Percentiles rank a stretch among this genome's conserved stretches.
These are phyloP conservation scores for Leuctra nigra DNA, from an alignment of 2,888 invertebrate species.

Conservation along the genomic window DNA sequence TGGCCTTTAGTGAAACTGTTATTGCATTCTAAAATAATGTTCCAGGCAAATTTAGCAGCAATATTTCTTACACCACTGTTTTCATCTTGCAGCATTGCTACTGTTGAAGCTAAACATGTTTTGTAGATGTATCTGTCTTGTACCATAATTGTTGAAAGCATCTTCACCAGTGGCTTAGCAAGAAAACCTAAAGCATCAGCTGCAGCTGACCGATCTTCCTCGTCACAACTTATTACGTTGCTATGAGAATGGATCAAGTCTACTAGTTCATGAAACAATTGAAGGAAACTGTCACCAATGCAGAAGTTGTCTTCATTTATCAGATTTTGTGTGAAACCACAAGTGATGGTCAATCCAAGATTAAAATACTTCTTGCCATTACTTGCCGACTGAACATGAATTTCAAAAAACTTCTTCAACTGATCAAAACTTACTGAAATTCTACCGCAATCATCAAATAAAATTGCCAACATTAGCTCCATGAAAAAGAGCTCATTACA, in stretches of 20 bases:
- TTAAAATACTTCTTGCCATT: constrained; percentile 12
- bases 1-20: no score
- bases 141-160: constrained; percentile 9
- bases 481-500: not conserved
- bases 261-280: constrained; percentile 8
- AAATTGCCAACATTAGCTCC: not conserved
- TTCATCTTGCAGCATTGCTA: constrained; percentile 50
- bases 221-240: constrained; percentile 27
- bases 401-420: not conserved
- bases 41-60: constrained; percentile 34
- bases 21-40: no score
- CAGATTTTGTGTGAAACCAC: not conserved
- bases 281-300: not conserved
- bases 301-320: not conserved
- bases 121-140: constrained; percentile 10
- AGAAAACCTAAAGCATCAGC: constrained; percentile 31
- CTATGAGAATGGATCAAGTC: constrained; percentile 10
- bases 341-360: constrained; percentile 2
- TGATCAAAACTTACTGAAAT: not conserved
- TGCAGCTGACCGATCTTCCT: constrained; percentile 31
- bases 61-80: constrained; percentile 45
- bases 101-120: constrained; percentile 39
- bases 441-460: not conserved
- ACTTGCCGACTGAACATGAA: not conserved
- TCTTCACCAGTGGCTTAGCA: constrained; percentile 9